phyloP scores from a whole-genome alignment of 1,140 invertebrate species.

The Cydia splendana region DNA sequence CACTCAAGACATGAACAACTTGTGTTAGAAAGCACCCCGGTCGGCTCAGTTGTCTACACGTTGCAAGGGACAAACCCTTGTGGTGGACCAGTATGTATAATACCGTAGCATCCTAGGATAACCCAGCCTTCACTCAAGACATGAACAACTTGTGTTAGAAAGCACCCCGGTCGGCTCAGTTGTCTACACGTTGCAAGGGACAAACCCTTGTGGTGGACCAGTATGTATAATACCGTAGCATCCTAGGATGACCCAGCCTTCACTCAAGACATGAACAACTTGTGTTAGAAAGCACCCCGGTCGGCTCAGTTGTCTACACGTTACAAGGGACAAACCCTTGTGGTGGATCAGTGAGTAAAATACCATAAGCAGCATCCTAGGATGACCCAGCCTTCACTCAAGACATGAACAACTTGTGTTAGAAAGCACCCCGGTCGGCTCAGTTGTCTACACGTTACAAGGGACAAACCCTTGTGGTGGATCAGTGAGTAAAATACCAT shows the following conservation, averaged over 20 bases:
- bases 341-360: slow-evolving; percentile 69
- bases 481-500: slow-evolving; percentile 48
- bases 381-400: too few species aligned
- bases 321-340: slow-evolving; percentile 91
- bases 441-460: slow-evolving; percentile 87
- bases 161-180: slow-evolving; percentile 87
- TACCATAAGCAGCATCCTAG: slow-evolving; percentile 42
- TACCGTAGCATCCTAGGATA: too few species aligned
- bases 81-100: slow-evolving; percentile 67
- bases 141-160: slow-evolving; percentile 89
- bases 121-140: slow-evolving; percentile 85
- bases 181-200: slow-evolving; percentile 88
- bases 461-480: slow-evolving; percentile 88
- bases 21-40: slow-evolving; percentile 88
- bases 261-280: slow-evolving; percentile 85
- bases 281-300: slow-evolving; percentile 88
- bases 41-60: slow-evolving; percentile 87
- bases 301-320: slow-evolving; percentile 87
- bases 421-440: slow-evolving; percentile 89
- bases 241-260: too few species aligned
- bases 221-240: slow-evolving; percentile 53
- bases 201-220: slow-evolving; percentile 86
- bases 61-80: slow-evolving; percentile 91
- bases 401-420: slow-evolving; percentile 87
- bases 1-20: too few species aligned